Evolutionary conservation across 2,113 vertebrate species (phyloP), one percentile per base, ranked within the genome.

Genomic region (Mola mola): DNA sequence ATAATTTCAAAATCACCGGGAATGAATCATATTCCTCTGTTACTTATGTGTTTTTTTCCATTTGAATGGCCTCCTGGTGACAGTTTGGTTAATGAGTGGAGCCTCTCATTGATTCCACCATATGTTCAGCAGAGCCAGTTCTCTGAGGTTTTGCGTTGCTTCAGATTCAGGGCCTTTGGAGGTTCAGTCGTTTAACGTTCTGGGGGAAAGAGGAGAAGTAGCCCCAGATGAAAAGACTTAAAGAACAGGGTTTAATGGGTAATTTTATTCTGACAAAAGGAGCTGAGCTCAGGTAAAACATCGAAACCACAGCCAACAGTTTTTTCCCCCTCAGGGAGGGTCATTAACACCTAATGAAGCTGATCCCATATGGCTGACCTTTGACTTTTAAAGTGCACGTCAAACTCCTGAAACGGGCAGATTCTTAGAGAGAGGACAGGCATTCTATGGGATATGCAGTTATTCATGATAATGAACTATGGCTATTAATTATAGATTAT

Each of bases 271-370:
- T 38, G 2, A 41, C n/a, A 12, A n/a, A 51, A 62, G 11, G 56
- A 33, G 42, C 59, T 50, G 41, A 33, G 17, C 28, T 53, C 21
- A 22, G 6, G 5, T 21, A 65, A 29, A 31, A 20, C n/a, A 6
- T 16, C 26, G 37, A 44, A 21, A 15, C 20, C 20, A 21, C 41
- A 61, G 69, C 26, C 4, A 15, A 72, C 66, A 65, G 66, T 20
- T 61, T 65, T 16, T 8, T 41, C 4, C 37, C 56, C 70, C 77
- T 70, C 21, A 26, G 61, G 82, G 74, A 86, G 66, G 60, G 66
- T 82, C 65, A 82, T 84, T 90, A 84, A 82, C 73, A 67, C 65
- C 75, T 82, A 86, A 82, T 88, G 82, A 87, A 74, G 72, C 31
- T 58, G 81, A 86, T 79, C 81, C 69, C 70, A 70, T 75, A 59